These are phyloP conservation scores for Zaprionus nigranus DNA, from an alignment of 1,140 invertebrate species.

Conservation along the genomic window DNA sequence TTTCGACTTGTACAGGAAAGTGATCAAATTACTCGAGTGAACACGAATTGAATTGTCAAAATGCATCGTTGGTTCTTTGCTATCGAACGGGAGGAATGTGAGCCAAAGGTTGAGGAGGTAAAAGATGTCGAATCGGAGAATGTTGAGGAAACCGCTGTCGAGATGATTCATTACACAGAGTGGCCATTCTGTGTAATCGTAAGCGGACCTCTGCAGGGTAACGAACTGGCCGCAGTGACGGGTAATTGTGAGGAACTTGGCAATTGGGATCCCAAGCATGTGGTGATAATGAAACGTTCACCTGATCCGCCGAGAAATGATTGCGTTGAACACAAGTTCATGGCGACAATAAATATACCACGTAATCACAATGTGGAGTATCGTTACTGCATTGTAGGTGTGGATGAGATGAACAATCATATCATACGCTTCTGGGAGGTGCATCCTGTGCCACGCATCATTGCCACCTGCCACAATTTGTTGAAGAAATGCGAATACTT, in stretches of 20 bases:
- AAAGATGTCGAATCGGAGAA: not conserved
- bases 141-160: not conserved
- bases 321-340: conserved; percentile 81
- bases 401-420: conserved; percentile 85
- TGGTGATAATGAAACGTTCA: conserved; percentile 82
- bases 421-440: conserved; percentile 94
- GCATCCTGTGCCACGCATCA: conserved; percentile 88
- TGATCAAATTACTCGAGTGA: not conserved
- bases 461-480: conserved; percentile 72
- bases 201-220: conserved; percentile 39
- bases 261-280: conserved; percentile 84
- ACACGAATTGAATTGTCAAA: not conserved
- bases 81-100: conserved; percentile 60
- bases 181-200: conserved; percentile 64
- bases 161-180: conserved; percentile 36
- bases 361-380: conserved; percentile 89
- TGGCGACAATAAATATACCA: conserved; percentile 86
- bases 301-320: conserved; percentile 1
- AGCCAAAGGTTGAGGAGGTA: not conserved
- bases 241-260: conserved; percentile 85
- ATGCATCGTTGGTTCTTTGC: conserved; percentile 81
- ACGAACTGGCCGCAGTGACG: conserved; percentile 84
- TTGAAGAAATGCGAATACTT: conserved; percentile 86
- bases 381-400: conserved; percentile 90
- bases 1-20: not conserved